A percentile compares a stretch with the other conserved stretches of the same genome.
Evolutionary conservation across 2,797 vertebrate genomes (phyloP).

Genomic region (Pangasius macronema): DNA sequence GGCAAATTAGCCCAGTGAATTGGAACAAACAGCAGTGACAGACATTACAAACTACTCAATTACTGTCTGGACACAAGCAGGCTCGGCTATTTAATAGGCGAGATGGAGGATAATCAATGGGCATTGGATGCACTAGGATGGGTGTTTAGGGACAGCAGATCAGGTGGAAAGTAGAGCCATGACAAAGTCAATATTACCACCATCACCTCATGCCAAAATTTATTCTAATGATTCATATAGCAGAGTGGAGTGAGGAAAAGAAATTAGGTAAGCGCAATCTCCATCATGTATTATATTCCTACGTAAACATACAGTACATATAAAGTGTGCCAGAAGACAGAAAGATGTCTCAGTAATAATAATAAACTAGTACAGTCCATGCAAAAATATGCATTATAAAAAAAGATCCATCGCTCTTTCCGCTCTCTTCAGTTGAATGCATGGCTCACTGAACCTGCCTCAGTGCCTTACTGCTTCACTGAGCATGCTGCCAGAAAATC

Average conservation of each 20-base stretch:
- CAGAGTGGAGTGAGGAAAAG: neutral
- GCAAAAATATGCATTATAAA: neutral
- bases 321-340: neutral
- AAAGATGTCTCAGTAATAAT: neutral
- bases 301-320: neutral
- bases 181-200: slow-evolving; percentile 12
- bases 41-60: slow-evolving; percentile 62
- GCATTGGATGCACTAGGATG: slow-evolving; percentile 18
- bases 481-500: slow-evolving; percentile 76
- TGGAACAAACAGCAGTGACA: slow-evolving; percentile 58
- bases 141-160: slow-evolving; percentile 20
- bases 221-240: slow-evolving; percentile 6
- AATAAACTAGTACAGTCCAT: neutral
- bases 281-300: neutral
- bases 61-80: slow-evolving; percentile 52
- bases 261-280: neutral
- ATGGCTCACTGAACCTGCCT: slow-evolving; percentile 74
- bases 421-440: slow-evolving; percentile 65
- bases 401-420: neutral
- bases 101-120: slow-evolving; percentile 42
- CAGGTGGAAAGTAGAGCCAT: neutral
- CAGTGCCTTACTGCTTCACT: slow-evolving; percentile 67
- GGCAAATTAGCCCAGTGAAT: slow-evolving; percentile 47
- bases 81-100: slow-evolving; percentile 27
- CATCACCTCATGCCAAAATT: neutral